These are phyloP conservation scores for Melieria crassipennis DNA, from an alignment of 2,888 invertebrate species.

Conservation along the genomic window DNA sequence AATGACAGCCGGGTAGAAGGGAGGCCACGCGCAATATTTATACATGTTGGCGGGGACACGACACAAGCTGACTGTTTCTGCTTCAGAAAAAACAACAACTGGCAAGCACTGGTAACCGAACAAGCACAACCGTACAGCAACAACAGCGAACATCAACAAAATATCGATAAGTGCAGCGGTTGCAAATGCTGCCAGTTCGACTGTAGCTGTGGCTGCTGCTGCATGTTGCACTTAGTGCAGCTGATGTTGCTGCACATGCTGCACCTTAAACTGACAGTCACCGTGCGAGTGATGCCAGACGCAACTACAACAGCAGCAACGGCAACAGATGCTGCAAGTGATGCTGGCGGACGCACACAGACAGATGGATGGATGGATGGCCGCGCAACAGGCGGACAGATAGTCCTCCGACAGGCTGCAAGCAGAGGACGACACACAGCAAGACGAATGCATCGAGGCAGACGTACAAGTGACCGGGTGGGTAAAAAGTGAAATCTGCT, in stretches of 20 bases:
- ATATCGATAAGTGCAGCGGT: neutral
- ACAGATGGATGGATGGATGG: conserved; percentile 18
- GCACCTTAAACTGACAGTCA: conserved; percentile 22
- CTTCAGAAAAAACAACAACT: neutral
- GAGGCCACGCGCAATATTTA: conserved; percentile 19
- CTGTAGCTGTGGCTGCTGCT: conserved; percentile 19
- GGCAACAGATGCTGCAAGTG: conserved; percentile 18
- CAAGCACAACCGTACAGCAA: conserved; percentile 5
- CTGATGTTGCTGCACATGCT: conserved; percentile 19
- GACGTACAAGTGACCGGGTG: neutral
- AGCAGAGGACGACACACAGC: too few species aligned
- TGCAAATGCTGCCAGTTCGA: conserved; percentile 9
- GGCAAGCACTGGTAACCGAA: neutral
- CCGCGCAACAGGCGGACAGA: neutral
- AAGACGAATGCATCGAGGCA: too few species aligned
- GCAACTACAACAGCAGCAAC: conserved; percentile 20
- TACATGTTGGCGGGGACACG: conserved; percentile 17
- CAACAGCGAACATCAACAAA: neutral
- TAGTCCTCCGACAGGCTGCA: too few species aligned
- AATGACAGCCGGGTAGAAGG: neutral
- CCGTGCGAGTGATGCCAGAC: conserved; percentile 12
- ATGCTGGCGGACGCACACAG: conserved; percentile 4
- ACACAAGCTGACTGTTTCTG: conserved; percentile 17
- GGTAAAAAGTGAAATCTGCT: conserved; percentile 33
- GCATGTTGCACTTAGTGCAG: conserved; percentile 28